Conservation (phyloP, 2,888 invertebrate species). For the Adelognathus sp. region DNA sequence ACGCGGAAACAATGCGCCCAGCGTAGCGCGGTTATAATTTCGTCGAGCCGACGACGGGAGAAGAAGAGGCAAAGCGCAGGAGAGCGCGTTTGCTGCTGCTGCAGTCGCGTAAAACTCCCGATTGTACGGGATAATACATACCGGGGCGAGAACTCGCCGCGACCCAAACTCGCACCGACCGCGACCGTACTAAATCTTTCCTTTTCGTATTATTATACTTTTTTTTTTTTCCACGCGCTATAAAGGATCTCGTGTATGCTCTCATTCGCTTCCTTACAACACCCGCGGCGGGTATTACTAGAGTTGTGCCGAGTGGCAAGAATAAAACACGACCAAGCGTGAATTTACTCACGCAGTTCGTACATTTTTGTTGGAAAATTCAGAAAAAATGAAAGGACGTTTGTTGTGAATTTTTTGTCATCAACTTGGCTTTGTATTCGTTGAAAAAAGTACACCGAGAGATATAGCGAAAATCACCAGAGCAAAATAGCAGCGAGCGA, state of each 20-base stretch:
- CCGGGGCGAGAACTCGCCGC: conserved; percentile 20
- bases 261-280: not conserved
- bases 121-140: conserved; percentile 38
- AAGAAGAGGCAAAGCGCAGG: not conserved
- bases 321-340: not conserved
- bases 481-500: no score
- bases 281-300: not conserved
- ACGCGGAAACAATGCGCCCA: conserved; percentile 48
- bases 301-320: no score
- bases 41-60: conserved; percentile 24
- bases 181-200: conserved; percentile 8
- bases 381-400: not conserved
- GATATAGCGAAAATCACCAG: no score
- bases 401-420: no score
- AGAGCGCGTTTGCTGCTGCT: not conserved
- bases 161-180: not conserved
- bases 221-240: not conserved
- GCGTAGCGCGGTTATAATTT: conserved; percentile 41
- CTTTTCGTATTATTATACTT: conserved; percentile 1
- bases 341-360: not conserved
- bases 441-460: no score
- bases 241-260: conserved; percentile 15
- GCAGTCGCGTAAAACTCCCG: conserved; percentile 20
- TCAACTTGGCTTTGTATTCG: not conserved
- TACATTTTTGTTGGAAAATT: not conserved